Base-by-base conservation (phyloP, 2,888 invertebrate species). In the Luperina nickerlii region DNA sequence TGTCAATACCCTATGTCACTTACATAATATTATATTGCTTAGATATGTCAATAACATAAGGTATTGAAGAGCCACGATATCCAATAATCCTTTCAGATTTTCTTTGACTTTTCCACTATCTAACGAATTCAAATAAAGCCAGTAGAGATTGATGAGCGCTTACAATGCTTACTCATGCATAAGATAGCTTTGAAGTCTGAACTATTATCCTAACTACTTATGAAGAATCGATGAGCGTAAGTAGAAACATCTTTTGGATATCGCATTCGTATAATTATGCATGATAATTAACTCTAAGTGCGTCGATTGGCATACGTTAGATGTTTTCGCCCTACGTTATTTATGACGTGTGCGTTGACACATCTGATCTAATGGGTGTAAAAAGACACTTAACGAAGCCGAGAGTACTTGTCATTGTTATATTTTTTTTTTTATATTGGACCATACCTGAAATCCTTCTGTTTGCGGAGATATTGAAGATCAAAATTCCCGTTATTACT, bases 131-230 rank as follows among this genome's bases (percentile, higher is more conserved):
- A 32, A 67, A 51, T 67, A 57, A 63, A 48, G 7, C n/a, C 11
- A 20, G 13, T 13, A 9, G 5, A 69, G 51, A 78, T 70, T n/a
- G 78, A 69, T 69, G 63, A 69, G 57, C 32, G 20, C 54, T 77
- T 7, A 63, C 62, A 42, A 83, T 38, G 27, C 38, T 78, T n/a
- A 48, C 38, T n/a, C 68, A 42, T n/a, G 27, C 54, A 38, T 57
- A 57, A 13, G 7, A 27, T 20, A 62, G 15, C 83, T 68, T 68
- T 81, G 48, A 78, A 68, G 62, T 69, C 24, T 45, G 27, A 63
- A 60, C 57, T 60, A 81, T 60, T 79, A 42, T 42, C 48, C 48
- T n/a, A n/a, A 48, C 20, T 57, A 32, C 32, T 32, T 32, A 42
- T 60, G 69, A n/a, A 69, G 24, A 45, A 65, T 65, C 27, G 48